Evolutionary conservation across 2,797 vertebrate genomes (phyloP).

Genomic region (Babyrousa celebensis): DNA sequence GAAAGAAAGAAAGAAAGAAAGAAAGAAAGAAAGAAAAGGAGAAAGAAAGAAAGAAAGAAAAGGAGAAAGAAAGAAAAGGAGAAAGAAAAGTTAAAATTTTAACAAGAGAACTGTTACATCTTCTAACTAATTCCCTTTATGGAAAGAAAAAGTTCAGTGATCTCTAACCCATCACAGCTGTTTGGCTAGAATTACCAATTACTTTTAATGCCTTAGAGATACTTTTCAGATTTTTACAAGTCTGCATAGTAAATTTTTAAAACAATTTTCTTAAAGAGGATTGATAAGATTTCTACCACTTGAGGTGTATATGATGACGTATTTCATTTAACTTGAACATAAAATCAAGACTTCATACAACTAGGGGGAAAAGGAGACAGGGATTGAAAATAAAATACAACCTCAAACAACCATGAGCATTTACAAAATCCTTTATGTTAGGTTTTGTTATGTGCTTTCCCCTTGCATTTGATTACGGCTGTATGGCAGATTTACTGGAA

Average conservation of each 20-base stretch:
- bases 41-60: neutral
- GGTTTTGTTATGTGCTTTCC: constrained; percentile 64
- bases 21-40: too few relatives aligned
- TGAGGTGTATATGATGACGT: constrained; percentile 67
- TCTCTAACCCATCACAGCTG: constrained; percentile 13
- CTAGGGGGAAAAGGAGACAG: constrained; percentile 48
- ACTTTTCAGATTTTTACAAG: constrained; percentile 79
- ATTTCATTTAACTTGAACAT: constrained; percentile 71
- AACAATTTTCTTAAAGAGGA: constrained; percentile 81
- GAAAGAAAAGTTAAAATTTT: constrained; percentile 70
- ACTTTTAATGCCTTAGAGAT: constrained; percentile 73
- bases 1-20: too few relatives aligned
- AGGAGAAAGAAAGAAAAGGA: too few relatives aligned
- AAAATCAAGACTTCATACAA: constrained; percentile 74
- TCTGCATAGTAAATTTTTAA: constrained; percentile 79
- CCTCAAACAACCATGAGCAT: constrained; percentile 51
- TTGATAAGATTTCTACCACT: constrained; percentile 79
- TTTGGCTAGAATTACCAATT: constrained; percentile 81
- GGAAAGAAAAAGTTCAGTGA: constrained; percentile 77
- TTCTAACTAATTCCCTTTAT: constrained; percentile 73
- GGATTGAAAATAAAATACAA: constrained; percentile 75
- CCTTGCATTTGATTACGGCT: neutral
- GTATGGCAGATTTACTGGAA: constrained; percentile 34
- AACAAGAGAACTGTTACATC: constrained; percentile 74
- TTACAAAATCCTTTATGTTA: constrained; percentile 68